phyloP scores from a whole-genome alignment of 2,113 vertebrate species.

The Catagonus wagneri region DNA sequence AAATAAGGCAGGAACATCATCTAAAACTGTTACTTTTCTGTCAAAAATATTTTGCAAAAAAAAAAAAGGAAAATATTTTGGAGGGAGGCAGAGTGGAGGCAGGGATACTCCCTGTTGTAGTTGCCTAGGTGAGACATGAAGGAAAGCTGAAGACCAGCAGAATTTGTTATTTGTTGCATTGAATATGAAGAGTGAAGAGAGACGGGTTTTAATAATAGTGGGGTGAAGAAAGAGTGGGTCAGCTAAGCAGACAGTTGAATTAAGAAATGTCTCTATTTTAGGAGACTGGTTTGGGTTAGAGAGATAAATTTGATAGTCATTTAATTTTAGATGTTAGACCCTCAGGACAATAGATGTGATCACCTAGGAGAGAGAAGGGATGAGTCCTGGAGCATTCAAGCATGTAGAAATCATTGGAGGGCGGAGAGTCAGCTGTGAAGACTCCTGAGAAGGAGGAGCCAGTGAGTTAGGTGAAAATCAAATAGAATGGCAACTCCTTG shows the following conservation, averaged over 20 bases:
- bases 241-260: background rate
- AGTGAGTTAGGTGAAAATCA: background rate
- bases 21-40: conserved; percentile 26
- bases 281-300: background rate
- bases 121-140: background rate
- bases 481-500: background rate
- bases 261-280: conserved; percentile 53
- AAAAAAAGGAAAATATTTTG: conserved; percentile 14
- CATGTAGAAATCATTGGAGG: background rate
- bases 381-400: background rate
- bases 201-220: conserved; percentile 40
- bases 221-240: background rate
- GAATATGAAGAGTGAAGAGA: background rate
- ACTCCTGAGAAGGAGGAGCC: background rate
- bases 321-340: conserved; percentile 29
- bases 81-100: background rate
- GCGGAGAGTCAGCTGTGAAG: background rate
- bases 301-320: conserved; percentile 1
- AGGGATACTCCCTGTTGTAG: background rate
- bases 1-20: background rate
- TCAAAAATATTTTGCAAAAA: conserved; percentile 28
- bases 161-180: background rate
- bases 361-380: background rate
- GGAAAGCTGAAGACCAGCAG: background rate
- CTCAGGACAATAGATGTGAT: background rate